Base-by-base conservation (phyloP, 2,888 invertebrate species). In the Ophion ventricosus region DNA sequence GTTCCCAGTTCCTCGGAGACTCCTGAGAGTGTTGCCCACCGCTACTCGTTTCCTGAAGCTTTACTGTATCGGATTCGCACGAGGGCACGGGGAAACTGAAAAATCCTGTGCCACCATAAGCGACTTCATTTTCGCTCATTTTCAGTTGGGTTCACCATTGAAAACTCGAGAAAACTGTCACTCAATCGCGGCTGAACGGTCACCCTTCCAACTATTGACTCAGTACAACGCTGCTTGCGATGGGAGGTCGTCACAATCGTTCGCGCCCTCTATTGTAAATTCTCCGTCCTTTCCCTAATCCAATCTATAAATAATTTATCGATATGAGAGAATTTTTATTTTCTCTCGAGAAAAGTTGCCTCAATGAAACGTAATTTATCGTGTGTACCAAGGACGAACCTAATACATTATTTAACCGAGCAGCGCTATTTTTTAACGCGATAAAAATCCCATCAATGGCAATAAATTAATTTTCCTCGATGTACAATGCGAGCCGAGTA, bases 391-490 rank as follows among this genome's bases (percentile, higher is more conserved):
- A 49, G 14, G 49, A 49, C 49, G 14, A 49, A 3, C 14, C 49
- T 8, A 49, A 49, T 49, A 49, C 1, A 49, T 11, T 14, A 49
- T 17, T 49, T 49, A 49, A 14, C 11, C 49, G 11, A 49, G 49
- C 49, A 2, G 14, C 2, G 14, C 17, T 49, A 14, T 49, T 49
- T 11, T 49, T 49, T 17, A 49, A 43, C 14, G 14, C 43, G 14
- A 49, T 14, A 49, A 49, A 40, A 49, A 49, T 49, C 49, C 14
- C 49, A 49, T 17, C 17, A 74, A 49, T 49, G 23, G 43, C 40
- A 54, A 25, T 23, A 20, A 61, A 14, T 61, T 43, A 43, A 49
- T 75, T 75, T 64, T 64, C 29, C 54, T n/a, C 17, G 11, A 59
- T 25, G 57, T 2, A 40, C 17, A 43, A 43, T 43, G 57, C 29